Evolutionary conservation across 1,140 invertebrate genomes (phyloP).

Genomic region (Drosophila elegans): DNA sequence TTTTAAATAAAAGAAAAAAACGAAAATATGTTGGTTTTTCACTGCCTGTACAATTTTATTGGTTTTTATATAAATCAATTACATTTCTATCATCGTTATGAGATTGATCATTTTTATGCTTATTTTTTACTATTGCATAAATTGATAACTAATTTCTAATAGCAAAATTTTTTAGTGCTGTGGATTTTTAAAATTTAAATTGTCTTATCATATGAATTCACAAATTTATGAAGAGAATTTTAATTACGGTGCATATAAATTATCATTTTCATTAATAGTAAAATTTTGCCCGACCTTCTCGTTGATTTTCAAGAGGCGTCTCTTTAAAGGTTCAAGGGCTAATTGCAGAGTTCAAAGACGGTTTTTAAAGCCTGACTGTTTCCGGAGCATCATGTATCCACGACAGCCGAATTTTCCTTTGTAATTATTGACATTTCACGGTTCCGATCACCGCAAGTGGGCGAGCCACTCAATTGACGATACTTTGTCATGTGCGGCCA

Average conservation of each 20-base stretch:
- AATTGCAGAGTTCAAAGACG: not conserved
- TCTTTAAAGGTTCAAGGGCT: not conserved
- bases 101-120: slow-evolving; percentile 6
- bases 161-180: not conserved
- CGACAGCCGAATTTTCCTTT: slow-evolving; percentile 6
- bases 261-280: too few species aligned
- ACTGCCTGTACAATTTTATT: slow-evolving; percentile 7
- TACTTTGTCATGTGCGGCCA: slow-evolving; percentile 79
- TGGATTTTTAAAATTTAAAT: not conserved
- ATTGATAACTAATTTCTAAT: slow-evolving; percentile 36
- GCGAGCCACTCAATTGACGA: slow-evolving; percentile 35
- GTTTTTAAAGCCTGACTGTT: not conserved
- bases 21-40: not conserved
- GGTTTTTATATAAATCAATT: slow-evolving; percentile 31
- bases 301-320: too few species aligned
- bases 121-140: slow-evolving; percentile 11
- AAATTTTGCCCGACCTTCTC: too few species aligned
- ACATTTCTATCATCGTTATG: slow-evolving; percentile 10
- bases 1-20: slow-evolving; percentile 4
- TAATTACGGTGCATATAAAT: too few species aligned
- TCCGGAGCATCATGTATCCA: not conserved
- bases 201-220: not conserved
- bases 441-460: slow-evolving; percentile 22
- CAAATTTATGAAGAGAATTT: not conserved
- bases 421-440: slow-evolving; percentile 23